Evolutionary conservation across 2,113 vertebrate species (phyloP).

Genomic region (Ameiurus melas): DNA sequence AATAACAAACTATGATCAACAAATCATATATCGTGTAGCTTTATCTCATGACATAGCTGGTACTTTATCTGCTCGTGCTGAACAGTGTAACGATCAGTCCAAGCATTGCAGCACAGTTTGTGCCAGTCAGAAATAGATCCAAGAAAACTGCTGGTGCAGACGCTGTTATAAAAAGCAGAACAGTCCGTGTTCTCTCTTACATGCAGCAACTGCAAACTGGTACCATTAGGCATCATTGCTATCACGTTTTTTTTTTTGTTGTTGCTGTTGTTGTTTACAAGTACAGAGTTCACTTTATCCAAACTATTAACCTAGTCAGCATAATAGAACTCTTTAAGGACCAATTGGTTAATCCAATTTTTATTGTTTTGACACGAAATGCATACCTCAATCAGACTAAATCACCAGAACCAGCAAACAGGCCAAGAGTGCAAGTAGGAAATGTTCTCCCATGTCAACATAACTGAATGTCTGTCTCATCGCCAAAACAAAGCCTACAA

Average conservation of each 20-base stretch:
- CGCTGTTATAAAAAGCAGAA: constrained; percentile 72
- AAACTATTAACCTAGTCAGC: not conserved
- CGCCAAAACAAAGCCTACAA: not conserved
- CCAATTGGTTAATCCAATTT: not conserved
- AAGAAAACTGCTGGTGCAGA: constrained; percentile 59
- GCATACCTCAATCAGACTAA: not conserved
- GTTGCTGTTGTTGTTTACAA: not conserved
- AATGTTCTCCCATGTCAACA: not conserved
- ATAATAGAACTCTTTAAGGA: not conserved
- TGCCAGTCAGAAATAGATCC: constrained; percentile 55
- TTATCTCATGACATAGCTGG: not conserved
- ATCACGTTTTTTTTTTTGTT: not conserved
- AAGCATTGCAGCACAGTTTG: not conserved
- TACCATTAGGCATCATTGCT: not conserved
- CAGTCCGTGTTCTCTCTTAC: constrained; percentile 38
- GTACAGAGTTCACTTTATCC: not conserved
- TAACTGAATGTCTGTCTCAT: not conserved
- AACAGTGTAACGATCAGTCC: not conserved
- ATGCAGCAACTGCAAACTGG: not conserved
- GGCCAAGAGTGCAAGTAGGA: not conserved
- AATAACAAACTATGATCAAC: not conserved
- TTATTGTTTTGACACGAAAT: not conserved
- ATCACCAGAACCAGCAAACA: not conserved
- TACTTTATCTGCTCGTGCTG: not conserved
- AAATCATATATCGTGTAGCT: not conserved